Evolutionary conservation across 2,888 invertebrate genomes (phyloP), one percentile per base, ranked within the genome.

Genomic region (Diogma glabrata): DNA sequence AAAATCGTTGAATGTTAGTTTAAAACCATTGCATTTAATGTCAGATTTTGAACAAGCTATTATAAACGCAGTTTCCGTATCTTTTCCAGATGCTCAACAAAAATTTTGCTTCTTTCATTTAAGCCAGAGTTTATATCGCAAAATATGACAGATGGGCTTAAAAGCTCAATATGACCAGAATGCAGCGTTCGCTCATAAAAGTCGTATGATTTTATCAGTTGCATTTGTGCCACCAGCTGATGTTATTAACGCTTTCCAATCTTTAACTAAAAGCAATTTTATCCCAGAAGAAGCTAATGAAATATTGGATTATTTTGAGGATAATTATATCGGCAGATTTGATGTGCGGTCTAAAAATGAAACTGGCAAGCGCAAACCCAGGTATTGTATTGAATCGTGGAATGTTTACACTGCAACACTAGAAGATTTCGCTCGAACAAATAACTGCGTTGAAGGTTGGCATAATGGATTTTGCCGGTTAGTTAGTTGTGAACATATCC

Each of bases 51-150:
- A 45, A 45, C 22, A 20, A 22, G 20, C 22, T 20, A 45, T 45
- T 20, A 45, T 45, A 45, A 45, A 45, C 45, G 45, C 45, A 45
- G 45, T 45, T 22, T 45, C 45, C 45, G 45, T 45, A 45, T 23
- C 45, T 45, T 45, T 45, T 45, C 23, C 33, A 33, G 33, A 33
- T 33, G 33, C 33, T 4, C 33, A 33, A 33, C 33, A 33, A 33
- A 33, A 33, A 33, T 33, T 33, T 33, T 33, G 33, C 33, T 33
- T 33, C 33, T 33, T 47, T 30, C 33, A 30, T 30, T 47, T 16
- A 12, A 7, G 19, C n/a, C 47, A 47, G 30, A 47, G 19, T 10
- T 4, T 47, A 10, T 47, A 47, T 30, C 47, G 30, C 5, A 30
- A 47, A 47, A 30, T 47, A 47, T 19, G 28, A 30, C 30, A 10